Base-by-base conservation (phyloP, 2,888 invertebrate species). In the Cremastinae sp. region DNA sequence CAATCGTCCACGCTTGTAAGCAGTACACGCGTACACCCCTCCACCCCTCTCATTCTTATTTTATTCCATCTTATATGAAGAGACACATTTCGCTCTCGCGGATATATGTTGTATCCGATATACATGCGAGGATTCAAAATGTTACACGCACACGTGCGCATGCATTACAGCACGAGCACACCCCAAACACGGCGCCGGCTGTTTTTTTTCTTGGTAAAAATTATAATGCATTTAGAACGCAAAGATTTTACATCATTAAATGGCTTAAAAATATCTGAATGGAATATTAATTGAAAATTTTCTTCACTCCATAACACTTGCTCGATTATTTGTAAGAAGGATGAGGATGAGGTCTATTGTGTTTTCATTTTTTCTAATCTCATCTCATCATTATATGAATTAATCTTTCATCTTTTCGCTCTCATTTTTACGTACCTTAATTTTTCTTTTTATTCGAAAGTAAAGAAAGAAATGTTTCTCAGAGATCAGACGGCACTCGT, bases 271-370 rank as follows among this genome's bases (percentile, higher is more conserved):
- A 18, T 10, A 65, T 64, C 43, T 64, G 20, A 10, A 65, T 75
- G 39, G 69, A 65, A 70, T 70, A 70, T 75, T 75, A 55, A 75
- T 70, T 14, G 59, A 47, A 59, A 47, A 75, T 75, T 65, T 75
- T 65, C 58, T 70, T 41, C 75, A 61, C 56, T 75, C 45, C 65
- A 65, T 47, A 72, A 41, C 39, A n/a, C n/a, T n/a, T n/a, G n/a
- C n/a, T n/a, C n/a, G n/a, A n/a, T n/a, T n/a, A n/a, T n/a, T n/a
- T n/a, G n/a, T n/a, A n/a, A n/a, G n/a, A n/a, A n/a, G n/a, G n/a
- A n/a, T n/a, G n/a, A n/a, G n/a, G n/a, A n/a, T n/a, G n/a, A n/a
- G n/a, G n/a, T n/a, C n/a, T n/a, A n/a, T n/a, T n/a, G n/a, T n/a
- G n/a, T n/a, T n/a, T n/a, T n/a, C n/a, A n/a, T n/a, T n/a, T n/a